Percentiles rank a stretch among this genome's conserved stretches.
These are phyloP conservation scores for Taxidea taxus DNA, from an alignment of 2,113 vertebrate species.

Conservation along the genomic window DNA sequence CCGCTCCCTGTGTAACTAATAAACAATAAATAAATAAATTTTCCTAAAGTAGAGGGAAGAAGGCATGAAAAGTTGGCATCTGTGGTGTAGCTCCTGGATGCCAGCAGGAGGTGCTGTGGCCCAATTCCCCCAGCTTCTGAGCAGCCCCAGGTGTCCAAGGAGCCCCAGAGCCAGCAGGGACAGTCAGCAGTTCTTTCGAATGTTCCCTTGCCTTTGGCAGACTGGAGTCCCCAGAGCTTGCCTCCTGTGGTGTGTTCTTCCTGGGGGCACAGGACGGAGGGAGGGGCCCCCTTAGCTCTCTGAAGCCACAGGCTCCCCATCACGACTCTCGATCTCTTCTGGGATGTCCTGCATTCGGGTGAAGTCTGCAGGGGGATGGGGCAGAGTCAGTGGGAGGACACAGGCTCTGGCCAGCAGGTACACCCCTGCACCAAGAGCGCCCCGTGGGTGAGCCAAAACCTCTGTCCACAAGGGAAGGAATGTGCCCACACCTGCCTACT, in stretches of 20 bases:
- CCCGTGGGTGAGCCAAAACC: not conserved
- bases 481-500: not conserved
- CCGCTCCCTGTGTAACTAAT: slow-evolving; percentile 58
- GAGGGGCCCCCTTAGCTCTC: slow-evolving; percentile 74
- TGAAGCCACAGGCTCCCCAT: slow-evolving; percentile 69
- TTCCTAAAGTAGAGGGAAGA: slow-evolving; percentile 61
- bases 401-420: slow-evolving; percentile 55
- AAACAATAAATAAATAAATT: slow-evolving; percentile 82
- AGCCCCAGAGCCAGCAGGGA: slow-evolving; percentile 54
- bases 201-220: slow-evolving; percentile 34
- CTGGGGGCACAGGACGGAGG: slow-evolving; percentile 7
- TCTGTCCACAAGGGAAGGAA: too few species aligned
- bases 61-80: slow-evolving; percentile 73
- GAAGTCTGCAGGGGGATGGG: slow-evolving; percentile 81
- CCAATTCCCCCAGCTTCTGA: not conserved
- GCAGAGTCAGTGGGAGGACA: not conserved
- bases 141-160: slow-evolving; percentile 41
- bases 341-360: slow-evolving; percentile 93
- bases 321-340: slow-evolving; percentile 89
- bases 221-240: slow-evolving; percentile 21
- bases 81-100: slow-evolving; percentile 56
- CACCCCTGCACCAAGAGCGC: slow-evolving; percentile 37
- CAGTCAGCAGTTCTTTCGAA: slow-evolving; percentile 61
- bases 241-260: slow-evolving; percentile 46
- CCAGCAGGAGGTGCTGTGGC: slow-evolving; percentile 31